Conservation (phyloP, 2,888 invertebrate genomes). For the Hypsopygia costalis region DNA sequence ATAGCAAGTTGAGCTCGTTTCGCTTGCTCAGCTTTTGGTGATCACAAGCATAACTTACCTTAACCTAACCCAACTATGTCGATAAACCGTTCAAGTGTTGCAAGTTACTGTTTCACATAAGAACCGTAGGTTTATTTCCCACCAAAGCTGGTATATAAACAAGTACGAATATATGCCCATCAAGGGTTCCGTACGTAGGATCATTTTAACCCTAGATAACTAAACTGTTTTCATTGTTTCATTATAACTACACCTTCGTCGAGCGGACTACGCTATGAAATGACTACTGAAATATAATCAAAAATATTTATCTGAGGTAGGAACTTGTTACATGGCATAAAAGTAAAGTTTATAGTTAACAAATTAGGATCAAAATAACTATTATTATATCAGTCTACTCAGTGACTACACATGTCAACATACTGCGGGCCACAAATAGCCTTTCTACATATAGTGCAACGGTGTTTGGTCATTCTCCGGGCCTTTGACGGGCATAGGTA, state of each 20-base stretch:
- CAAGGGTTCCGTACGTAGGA: too few relatives aligned
- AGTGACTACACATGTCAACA: background rate
- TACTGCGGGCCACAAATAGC: background rate
- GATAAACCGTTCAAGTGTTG: too few relatives aligned
- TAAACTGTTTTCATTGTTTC: background rate
- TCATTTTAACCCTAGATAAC: conserved; percentile 1
- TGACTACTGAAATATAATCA: background rate
- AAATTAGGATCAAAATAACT: background rate
- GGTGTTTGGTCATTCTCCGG: background rate
- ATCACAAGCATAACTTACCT: too few relatives aligned
- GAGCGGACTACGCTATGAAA: background rate
- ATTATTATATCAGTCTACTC: background rate
- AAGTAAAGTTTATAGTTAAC: background rate
- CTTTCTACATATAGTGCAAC: background rate
- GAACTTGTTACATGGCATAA: background rate
- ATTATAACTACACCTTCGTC: background rate
- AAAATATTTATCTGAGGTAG: background rate
- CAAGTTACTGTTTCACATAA: too few relatives aligned
- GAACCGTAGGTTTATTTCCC: too few relatives aligned
- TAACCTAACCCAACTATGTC: too few relatives aligned
- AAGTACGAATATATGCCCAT: too few relatives aligned
- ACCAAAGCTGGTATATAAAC: too few relatives aligned
- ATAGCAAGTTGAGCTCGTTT: too few relatives aligned
- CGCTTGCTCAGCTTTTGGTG: too few relatives aligned
- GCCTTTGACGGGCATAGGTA: background rate